Percentiles rank a stretch among this genome's conserved stretches.
Evolutionary conservation across 2,113 vertebrate genomes (phyloP).

Genomic region (Stictonetta naevosa): DNA sequence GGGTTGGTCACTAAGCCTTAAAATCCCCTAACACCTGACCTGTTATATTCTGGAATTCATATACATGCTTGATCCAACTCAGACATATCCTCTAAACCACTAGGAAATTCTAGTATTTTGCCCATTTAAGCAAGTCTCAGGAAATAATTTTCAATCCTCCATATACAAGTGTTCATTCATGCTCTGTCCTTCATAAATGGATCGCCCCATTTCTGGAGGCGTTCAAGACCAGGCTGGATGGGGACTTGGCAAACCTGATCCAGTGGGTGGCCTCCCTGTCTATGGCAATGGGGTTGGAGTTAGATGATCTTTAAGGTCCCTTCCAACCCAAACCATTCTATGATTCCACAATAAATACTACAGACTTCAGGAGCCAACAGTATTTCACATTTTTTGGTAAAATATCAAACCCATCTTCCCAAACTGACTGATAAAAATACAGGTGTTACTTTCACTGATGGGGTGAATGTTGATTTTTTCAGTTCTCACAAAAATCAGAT

Average conservation of each 20-base stretch:
- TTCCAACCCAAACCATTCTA: too few relatives aligned
- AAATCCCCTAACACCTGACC: neutral
- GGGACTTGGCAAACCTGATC: too few relatives aligned
- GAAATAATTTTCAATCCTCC: neutral
- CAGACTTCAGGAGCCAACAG: neutral
- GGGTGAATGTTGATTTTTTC: neutral
- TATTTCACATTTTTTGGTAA: neutral
- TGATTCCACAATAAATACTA: neutral
- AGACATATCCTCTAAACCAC: neutral
- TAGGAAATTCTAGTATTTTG: neutral
- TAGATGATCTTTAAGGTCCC: too few relatives aligned
- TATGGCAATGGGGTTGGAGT: too few relatives aligned
- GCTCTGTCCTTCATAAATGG: neutral
- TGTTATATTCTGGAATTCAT: neutral
- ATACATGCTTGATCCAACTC: neutral
- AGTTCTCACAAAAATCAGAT: neutral
- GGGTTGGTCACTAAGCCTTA: neutral
- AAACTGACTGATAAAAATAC: neutral
- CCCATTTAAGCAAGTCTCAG: neutral
- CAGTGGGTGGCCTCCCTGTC: too few relatives aligned
- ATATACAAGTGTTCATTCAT: neutral
- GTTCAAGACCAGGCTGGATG: too few relatives aligned
- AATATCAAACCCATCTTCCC: neutral
- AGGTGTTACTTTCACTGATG: neutral
- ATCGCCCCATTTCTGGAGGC: too few relatives aligned